Base-by-base conservation (phyloP, 2,888 invertebrate species). In the Ophonus ardosiacus region DNA sequence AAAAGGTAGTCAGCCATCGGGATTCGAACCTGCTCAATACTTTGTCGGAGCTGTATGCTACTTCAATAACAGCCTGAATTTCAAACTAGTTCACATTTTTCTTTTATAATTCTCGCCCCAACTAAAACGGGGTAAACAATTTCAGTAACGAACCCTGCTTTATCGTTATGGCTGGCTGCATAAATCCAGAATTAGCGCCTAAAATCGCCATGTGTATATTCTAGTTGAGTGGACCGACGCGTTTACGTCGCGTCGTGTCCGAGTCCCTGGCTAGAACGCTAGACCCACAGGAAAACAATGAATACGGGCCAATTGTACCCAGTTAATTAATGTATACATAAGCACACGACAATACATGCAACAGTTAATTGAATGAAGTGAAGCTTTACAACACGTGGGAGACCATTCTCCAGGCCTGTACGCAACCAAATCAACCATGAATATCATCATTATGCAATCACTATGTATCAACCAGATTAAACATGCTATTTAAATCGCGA, bases 281-380 rank as follows among this genome's bases (percentile, higher is more conserved):
- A 59, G 59, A 21, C 76, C 78, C 56, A 78, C 57, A 78, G 78
- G 78, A 57, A 78, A 78, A 78, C 57, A 78, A 68, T 76, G 83
- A 74, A 83, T 76, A 83, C 83, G 76, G 76, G 76, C 76, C 61
- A 83, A 83, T 83, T 83, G 83, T 83, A 76, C n/a, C 78, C 40
- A 59, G 21, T 71, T 76, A 83, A 83, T 83, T 83, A 83, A 83
- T 76, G 59, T 61, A 83, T 61, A 76, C 76, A 81, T 57, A 71
- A 57, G 57, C 81, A 71, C 57, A 24, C 56, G 61, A 31, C 56
- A 65, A 81, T 81, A 81, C 71, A 81, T 63, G 61, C 13, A 68
- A 80, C 61, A 59, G 38, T 80, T 80, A 61, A 80, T 80, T 80
- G 80, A 61, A 80, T 80, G 61, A 61, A 80, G 61, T 80, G 61